Conservation (phyloP, 2,113 vertebrate genomes). For the Isurus oxyrinchus region DNA sequence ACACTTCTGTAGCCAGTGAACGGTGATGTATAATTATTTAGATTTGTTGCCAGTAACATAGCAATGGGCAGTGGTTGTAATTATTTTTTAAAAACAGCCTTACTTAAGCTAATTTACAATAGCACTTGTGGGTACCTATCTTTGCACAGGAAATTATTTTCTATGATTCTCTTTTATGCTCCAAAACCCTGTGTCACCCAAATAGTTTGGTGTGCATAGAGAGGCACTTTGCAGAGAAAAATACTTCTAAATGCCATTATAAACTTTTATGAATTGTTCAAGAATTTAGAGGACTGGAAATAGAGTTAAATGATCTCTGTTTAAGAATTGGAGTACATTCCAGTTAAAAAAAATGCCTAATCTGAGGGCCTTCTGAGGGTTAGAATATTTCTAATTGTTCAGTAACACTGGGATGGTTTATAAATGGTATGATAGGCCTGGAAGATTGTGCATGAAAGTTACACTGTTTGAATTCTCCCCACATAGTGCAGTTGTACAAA, state of each 20-base stretch:
- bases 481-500: not conserved
- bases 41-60: not conserved
- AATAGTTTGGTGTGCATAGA: not conserved
- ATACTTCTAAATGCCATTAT: not conserved
- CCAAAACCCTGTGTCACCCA: not conserved
- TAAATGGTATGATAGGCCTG: not conserved
- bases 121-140: not conserved
- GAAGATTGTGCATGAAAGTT: not conserved
- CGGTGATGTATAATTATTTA: not conserved
- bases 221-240: not conserved
- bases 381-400: not conserved
- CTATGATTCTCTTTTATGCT: not conserved
- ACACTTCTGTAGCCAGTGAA: not conserved
- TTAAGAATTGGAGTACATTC: slow-evolving; percentile 2
- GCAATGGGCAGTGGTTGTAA: not conserved
- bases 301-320: not conserved
- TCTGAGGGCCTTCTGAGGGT: not conserved
- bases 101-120: not conserved
- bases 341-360: not conserved
- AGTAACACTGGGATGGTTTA: not conserved
- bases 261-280: not conserved
- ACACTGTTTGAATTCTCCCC: not conserved
- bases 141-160: not conserved
- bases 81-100: not conserved
- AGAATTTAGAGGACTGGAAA: not conserved